Evolutionary conservation across 2,888 invertebrate genomes (phyloP), one percentile per base, ranked within the genome.

Genomic region (Erebia palarica): DNA sequence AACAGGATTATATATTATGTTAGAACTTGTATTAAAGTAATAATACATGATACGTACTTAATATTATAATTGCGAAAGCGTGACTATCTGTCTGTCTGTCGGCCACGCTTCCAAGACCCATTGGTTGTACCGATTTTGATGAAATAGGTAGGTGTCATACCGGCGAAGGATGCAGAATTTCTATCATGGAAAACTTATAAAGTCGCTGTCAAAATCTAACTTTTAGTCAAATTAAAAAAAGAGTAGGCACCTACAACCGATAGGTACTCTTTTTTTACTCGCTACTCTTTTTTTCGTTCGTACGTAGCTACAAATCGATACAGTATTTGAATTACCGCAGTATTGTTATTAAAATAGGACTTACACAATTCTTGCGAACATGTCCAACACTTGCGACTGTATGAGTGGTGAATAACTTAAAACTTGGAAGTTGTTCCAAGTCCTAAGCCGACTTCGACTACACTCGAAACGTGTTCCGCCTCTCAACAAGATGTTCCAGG

Each of bases 351-450:
- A 71, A 69, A 66, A 70, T 71, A 27, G 61, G 60, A 68, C 13
- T 74, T 70, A 65, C 67, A 21, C 67, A 72, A 72, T 67, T 68
- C 69, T 73, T 71, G 68, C 55, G 58, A 71, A 69, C 70, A 66
- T 63, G 68, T 66, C 49, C 60, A 61, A 66, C 59, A 73, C 64
- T 71, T 57, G 61, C 67, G 71, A 71, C 72, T 75, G 69, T 63
- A 63, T 21, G 42, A 73, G 71, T 69, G 73, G 68, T 68, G 75
- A 73, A 76, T 76, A 76, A 73, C 73, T 76, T 76, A 75, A 67
- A 72, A 72, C 55, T 72, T 72, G 61, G 57, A 55, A 69, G 66
- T 75, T 75, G 68, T 70, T 67, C 68, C 68, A 72, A 73, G 53
- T 65, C 64, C n/a, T 67, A 47, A 68, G 63, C 71, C 65, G 71